Percentiles rank a stretch among this genome's conserved stretches.
Evolutionary conservation across 2,113 vertebrate genomes (phyloP).

Genomic region (Apaloderma vittatum): DNA sequence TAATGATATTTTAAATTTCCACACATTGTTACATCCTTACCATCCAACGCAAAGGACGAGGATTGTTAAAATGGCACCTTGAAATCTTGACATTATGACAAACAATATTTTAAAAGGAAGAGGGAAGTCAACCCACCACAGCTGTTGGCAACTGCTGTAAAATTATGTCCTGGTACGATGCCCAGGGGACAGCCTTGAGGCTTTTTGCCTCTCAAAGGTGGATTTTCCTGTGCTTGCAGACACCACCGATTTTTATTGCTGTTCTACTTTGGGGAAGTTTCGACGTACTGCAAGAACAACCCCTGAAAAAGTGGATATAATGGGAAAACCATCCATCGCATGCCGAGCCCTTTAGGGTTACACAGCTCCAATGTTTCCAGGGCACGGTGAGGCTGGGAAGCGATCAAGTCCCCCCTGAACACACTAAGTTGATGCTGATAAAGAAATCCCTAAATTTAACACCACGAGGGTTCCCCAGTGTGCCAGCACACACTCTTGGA

Average conservation of each 20-base stretch:
- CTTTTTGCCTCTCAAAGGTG: neutral
- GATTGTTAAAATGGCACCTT: neutral
- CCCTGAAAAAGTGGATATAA: rapidly evolving
- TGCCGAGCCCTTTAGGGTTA: neutral
- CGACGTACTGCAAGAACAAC: neutral
- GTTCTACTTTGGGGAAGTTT: neutral
- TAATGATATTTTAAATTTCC: neutral
- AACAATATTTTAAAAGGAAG: neutral
- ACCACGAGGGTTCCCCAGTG: rapidly evolving
- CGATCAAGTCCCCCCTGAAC: rapidly evolving
- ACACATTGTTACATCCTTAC: rapidly evolving
- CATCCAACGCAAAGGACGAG: rapidly evolving
- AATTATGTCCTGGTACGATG: neutral
- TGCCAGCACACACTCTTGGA: neutral
- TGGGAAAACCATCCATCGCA: neutral
- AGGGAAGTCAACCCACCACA: neutral
- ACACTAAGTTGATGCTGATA: neutral
- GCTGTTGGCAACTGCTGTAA: neutral
- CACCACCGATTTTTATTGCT: neutral
- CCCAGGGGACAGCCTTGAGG: neutral
- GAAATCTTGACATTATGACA: neutral
- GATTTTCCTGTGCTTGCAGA: neutral
- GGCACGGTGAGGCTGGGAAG: rapidly evolving
- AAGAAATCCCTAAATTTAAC: neutral
- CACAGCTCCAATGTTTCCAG: neutral